phyloP scores from a whole-genome alignment of 2,797 vertebrate genomes.

The Anolis apletophallus region DNA sequence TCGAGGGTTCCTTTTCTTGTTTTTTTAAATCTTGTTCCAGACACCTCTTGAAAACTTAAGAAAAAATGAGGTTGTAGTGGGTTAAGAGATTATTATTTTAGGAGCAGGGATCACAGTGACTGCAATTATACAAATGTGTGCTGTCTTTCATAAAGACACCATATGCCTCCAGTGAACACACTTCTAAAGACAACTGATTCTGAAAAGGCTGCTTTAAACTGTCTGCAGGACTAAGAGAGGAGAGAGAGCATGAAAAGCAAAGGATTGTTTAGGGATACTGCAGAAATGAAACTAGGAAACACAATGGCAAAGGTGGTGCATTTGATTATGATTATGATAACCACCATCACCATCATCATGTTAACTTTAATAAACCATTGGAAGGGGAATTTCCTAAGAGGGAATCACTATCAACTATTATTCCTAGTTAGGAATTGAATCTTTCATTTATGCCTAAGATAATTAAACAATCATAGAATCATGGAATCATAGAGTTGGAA shows the following conservation, averaged over 20 bases:
- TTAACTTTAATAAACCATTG: background rate
- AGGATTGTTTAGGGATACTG: background rate
- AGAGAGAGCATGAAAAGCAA: background rate
- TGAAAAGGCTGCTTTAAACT: background rate
- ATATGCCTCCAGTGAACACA: background rate
- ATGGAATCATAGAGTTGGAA: too few species aligned
- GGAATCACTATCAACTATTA: too few species aligned
- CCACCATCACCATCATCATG: background rate
- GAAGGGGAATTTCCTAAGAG: too few species aligned
- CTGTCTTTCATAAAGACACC: background rate
- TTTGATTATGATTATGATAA: background rate
- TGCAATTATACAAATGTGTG: background rate
- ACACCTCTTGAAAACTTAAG: background rate
- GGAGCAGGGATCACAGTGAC: background rate
- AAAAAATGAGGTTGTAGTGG: background rate
- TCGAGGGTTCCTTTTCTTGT: background rate
- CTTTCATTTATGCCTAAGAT: too few species aligned
- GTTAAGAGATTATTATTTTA: conserved; percentile 17
- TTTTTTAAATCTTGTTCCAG: background rate
- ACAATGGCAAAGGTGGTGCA: background rate
- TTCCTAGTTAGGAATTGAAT: too few species aligned
- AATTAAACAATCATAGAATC: too few species aligned
- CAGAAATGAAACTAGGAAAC: background rate
- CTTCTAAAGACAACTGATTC: background rate
- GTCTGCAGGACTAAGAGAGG: background rate